These are phyloP conservation scores for Coptodon rendalli DNA, from an alignment of 2,113 vertebrate species.

Conservation along the genomic window DNA sequence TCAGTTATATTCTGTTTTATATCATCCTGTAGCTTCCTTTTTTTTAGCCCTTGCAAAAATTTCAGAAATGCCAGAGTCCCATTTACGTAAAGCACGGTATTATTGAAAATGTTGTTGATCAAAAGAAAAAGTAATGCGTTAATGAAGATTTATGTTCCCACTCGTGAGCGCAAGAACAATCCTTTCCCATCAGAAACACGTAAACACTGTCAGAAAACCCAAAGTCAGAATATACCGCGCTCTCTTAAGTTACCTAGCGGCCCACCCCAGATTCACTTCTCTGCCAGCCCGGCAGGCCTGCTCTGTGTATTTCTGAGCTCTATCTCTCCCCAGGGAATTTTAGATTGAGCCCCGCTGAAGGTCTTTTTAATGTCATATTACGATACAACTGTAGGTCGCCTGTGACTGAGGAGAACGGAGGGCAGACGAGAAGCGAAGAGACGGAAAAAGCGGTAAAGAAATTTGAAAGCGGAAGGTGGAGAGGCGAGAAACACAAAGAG, in stretches of 20 bases:
- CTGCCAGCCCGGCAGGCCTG: constrained; percentile 55
- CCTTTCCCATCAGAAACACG: constrained; percentile 40
- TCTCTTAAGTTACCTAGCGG: constrained; percentile 31
- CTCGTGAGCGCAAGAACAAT: constrained; percentile 31
- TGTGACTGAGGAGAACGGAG: not conserved
- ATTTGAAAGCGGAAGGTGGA: not conserved
- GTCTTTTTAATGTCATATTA: constrained; percentile 48
- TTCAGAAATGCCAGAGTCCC: not conserved
- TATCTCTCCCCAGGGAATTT: constrained; percentile 30
- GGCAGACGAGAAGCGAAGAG: not conserved
- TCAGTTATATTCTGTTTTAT: not conserved
- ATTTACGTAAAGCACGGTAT: not conserved
- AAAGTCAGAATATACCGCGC: constrained; percentile 32
- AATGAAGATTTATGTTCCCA: constrained; percentile 55
- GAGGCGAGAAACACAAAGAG: not conserved
- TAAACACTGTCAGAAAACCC: constrained; percentile 52
- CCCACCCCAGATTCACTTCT: constrained; percentile 31
- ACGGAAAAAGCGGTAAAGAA: not conserved
- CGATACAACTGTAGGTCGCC: not conserved
- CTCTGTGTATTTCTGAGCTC: constrained; percentile 49
- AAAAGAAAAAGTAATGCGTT: constrained; percentile 26
- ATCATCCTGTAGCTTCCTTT: not conserved
- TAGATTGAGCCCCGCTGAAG: not conserved
- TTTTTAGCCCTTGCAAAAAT: not conserved
- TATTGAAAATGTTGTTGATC: constrained; percentile 25